Conservation (phyloP, 2,888 invertebrate genomes). For the Lithophane leautieri region DNA sequence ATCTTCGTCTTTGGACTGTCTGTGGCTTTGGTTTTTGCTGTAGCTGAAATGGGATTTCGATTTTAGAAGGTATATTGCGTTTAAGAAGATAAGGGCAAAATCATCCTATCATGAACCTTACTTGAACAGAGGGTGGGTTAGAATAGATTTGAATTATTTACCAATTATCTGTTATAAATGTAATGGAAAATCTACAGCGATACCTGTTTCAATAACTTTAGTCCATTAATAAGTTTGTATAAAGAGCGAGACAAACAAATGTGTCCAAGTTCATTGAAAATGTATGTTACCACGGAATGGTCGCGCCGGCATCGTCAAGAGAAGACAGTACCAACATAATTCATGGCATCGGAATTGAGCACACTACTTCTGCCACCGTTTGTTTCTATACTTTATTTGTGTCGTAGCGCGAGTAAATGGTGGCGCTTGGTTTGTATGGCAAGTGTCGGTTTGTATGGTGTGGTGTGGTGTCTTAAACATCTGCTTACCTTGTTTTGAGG, state of each 20-base stretch:
- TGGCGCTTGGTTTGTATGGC: too few species aligned
- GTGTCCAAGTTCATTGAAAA: background rate
- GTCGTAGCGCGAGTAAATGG: too few species aligned
- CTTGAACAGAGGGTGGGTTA: background rate
- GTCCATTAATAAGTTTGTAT: background rate
- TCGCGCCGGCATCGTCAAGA: too few species aligned
- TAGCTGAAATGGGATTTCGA: slow-evolving; percentile 42
- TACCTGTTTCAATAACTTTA: background rate
- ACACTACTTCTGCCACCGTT: too few species aligned
- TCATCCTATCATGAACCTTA: background rate
- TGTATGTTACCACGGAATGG: too few species aligned
- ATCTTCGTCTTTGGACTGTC: slow-evolving; percentile 41
- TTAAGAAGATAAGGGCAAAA: background rate
- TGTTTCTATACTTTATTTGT: too few species aligned
- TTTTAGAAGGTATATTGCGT: background rate
- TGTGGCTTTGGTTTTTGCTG: slow-evolving; percentile 36
- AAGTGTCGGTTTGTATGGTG: too few species aligned
- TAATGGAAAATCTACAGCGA: background rate
- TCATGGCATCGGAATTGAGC: too few species aligned
- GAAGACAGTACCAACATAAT: too few species aligned
- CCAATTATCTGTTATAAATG: too few species aligned
- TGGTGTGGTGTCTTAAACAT: background rate
- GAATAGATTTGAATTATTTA: too few species aligned
- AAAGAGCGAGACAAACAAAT: background rate
- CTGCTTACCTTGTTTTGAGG: slow-evolving; percentile 40